Evolutionary conservation across 1,140 invertebrate genomes (phyloP), one percentile per base, ranked within the genome.

Genomic region (Orchestia grillus): DNA sequence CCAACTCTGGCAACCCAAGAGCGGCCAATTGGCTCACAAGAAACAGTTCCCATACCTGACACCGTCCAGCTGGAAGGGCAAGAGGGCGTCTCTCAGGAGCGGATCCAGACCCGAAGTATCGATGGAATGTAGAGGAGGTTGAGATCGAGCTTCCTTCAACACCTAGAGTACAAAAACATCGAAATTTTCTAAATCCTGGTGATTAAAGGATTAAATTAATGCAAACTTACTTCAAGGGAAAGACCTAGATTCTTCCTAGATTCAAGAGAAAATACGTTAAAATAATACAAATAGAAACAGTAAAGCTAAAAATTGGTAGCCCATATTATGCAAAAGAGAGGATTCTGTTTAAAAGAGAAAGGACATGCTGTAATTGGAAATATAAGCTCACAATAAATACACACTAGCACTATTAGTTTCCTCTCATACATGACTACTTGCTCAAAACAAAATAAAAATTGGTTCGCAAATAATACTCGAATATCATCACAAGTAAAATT

Each of bases 61-160:
- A 23, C 92, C 92, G 41, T 94, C 92, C 43, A 94, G 92, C 44
- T 94, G 92, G 92, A 45, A 94, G 92, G 92, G 92, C 92, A 94
- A 47, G 36, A 94, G 92, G 0, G 92, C 43, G 11, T 94, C 92
- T 40, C 92, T 94, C 8, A 94, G 92, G 41, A 94, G 44, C 4
- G 92, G 92, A 47, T 94, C 92, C 44, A 94, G 92, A 47, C 92
- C 92, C 6, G 92, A 94, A n/a, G 47, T 47, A 47, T 94, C 44
- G 44, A 94, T 40, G 19, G 92, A 94, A 94, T 94, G 92, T 45
- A 94, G 92, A 94, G 92, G 92, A 40, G 92, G 92, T 45, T 19
- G 36, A 45, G 92, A 94, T 40, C 36, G 43, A 45, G 92, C 92
- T 94, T 94, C 92, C 40, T 94, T 94, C 92, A 94, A n/a, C 44